phyloP scores from a whole-genome alignment of 2,113 vertebrate genomes.

The Oriolus oriolus region DNA sequence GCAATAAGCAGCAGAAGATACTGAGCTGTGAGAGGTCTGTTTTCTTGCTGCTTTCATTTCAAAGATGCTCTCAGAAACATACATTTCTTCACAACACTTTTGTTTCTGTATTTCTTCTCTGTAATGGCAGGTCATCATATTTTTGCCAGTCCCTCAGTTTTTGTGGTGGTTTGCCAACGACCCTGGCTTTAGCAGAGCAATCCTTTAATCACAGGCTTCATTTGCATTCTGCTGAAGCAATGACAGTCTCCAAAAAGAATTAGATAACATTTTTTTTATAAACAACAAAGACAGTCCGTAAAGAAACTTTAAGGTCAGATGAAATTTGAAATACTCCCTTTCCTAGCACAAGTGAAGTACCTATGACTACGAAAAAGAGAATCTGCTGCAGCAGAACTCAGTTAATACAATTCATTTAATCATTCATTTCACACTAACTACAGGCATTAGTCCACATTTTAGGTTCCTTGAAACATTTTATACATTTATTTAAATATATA shows the following conservation, averaged over 20 bases:
- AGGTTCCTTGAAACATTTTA: background rate
- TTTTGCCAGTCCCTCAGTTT: background rate
- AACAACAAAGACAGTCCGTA: background rate
- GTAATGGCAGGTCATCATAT: background rate
- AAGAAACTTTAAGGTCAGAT: background rate
- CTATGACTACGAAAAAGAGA: rapidly evolving
- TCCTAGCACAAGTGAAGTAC: background rate
- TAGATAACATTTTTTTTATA: background rate
- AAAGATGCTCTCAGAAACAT: background rate
- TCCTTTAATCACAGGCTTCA: background rate
- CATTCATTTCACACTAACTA: background rate
- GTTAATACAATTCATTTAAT: background rate
- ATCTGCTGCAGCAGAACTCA: background rate
- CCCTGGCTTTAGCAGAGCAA: background rate
- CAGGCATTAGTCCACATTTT: background rate
- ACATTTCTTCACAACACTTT: background rate
- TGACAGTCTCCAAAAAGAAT: background rate
- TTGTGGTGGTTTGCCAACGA: background rate
- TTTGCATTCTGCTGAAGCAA: background rate
- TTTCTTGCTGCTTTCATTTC: background rate
- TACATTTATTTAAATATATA: background rate
- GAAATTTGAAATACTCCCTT: background rate
- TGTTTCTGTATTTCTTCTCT: background rate
- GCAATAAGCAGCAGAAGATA: background rate
- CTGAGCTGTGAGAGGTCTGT: background rate